Evolutionary conservation across 2,113 vertebrate genomes (phyloP).

Genomic region (Platichthys stellatus): DNA sequence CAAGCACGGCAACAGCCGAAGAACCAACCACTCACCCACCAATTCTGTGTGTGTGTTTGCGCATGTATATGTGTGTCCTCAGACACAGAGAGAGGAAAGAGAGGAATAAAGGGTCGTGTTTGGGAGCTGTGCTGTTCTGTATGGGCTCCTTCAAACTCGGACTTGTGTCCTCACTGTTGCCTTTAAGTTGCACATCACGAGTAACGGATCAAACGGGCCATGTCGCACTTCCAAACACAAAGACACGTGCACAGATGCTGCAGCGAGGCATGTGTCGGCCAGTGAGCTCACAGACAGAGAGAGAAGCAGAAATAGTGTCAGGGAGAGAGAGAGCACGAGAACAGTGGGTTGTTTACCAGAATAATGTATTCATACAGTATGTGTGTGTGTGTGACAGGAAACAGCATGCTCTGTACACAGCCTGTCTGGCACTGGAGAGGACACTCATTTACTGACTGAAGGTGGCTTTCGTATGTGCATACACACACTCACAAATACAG

Average conservation of each 20-base stretch:
- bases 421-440: constrained; percentile 62
- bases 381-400: constrained; percentile 51
- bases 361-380: constrained; percentile 39
- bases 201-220: constrained; percentile 25
- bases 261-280: constrained; percentile 21
- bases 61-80: too few species aligned
- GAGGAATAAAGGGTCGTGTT: constrained; percentile 49
- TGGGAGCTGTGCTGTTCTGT: constrained; percentile 41
- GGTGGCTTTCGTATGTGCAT: constrained; percentile 4
- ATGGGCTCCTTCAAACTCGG: constrained; percentile 39
- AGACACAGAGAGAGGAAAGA: too few species aligned
- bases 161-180: constrained; percentile 33
- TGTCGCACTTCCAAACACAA: constrained; percentile 6
- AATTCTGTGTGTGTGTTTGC: constrained; percentile 5
- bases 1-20: constrained; percentile 49
- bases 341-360: constrained; percentile 21
- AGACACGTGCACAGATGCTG: constrained; percentile 17
- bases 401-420: constrained; percentile 39
- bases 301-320: constrained; percentile 7
- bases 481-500: constrained; percentile 8
- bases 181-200: constrained; percentile 46
- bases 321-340: neutral
- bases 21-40: constrained; percentile 48
- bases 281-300: constrained; percentile 6
- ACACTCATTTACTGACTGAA: constrained; percentile 9